A percentile compares a stretch with the other conserved stretches of the same genome.
Evolutionary conservation across 2,888 invertebrate genomes (phyloP).

Genomic region (Electrophaes corylata): DNA sequence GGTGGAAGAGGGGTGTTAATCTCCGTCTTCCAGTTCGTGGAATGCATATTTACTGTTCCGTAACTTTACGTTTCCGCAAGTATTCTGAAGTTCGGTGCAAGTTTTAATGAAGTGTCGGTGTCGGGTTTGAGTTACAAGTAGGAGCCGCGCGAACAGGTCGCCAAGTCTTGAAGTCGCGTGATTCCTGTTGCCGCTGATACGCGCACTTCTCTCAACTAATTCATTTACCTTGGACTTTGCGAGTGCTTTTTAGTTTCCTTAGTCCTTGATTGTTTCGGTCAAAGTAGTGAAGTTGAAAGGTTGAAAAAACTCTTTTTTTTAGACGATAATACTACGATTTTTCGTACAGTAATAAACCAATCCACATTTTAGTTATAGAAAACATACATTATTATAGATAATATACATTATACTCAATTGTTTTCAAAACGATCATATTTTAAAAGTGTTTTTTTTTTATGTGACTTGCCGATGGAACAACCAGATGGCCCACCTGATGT

Average conservation of each 20-base stretch:
- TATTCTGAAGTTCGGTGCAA: constrained; percentile 28
- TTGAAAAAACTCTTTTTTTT: no score
- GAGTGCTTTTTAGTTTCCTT: neutral
- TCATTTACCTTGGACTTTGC: constrained; percentile 15
- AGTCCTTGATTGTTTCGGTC: neutral
- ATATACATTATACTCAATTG: no score
- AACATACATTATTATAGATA: no score
- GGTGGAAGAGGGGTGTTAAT: no score
- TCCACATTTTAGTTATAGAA: no score
- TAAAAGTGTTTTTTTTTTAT: no score
- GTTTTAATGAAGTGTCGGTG: constrained; percentile 42
- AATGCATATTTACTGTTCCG: neutral
- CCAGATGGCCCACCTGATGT: no score
- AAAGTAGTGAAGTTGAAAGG: neutral
- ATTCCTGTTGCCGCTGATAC: constrained; percentile 7
- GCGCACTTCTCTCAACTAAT: constrained; percentile 10
- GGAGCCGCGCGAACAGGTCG: constrained; percentile 13
- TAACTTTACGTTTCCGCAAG: constrained; percentile 3
- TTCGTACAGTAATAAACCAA: no score
- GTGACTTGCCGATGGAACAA: no score
- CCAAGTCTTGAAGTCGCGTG: neutral
- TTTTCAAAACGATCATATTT: no score
- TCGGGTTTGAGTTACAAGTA: constrained; percentile 27
- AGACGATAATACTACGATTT: no score
- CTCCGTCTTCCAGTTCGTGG: neutral